Conservation (phyloP, 92 coral and sea anemone species). For the Palythoa grandis region DNA sequence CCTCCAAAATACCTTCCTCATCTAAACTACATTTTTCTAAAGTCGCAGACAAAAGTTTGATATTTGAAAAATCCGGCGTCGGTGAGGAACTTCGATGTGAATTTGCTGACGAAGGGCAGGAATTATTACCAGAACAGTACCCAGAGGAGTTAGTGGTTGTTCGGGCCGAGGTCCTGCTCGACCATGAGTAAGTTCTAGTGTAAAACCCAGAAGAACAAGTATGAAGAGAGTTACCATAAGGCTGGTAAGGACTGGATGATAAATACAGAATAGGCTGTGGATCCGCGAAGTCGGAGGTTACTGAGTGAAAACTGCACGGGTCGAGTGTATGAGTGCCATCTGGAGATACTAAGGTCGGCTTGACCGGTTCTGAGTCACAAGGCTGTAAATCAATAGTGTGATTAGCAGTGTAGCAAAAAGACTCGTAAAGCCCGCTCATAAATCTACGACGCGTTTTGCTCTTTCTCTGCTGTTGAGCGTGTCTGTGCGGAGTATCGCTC, state of each 20-base stretch:
- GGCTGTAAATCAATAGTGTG: slow-evolving; percentile 78
- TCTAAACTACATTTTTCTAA: slow-evolving; percentile 72
- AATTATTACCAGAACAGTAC: slow-evolving; percentile 88
- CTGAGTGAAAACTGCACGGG: slow-evolving; percentile 30
- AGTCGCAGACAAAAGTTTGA: slow-evolving; percentile 73
- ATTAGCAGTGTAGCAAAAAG: slow-evolving; percentile 76
- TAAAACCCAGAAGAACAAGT: slow-evolving; percentile 54
- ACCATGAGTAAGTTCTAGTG: slow-evolving; percentile 72
- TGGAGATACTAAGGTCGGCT: slow-evolving; percentile 2
- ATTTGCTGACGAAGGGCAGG: slow-evolving; percentile 96
- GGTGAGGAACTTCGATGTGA: slow-evolving; percentile 96
- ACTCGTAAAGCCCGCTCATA: slow-evolving; percentile 83
- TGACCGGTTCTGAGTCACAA: slow-evolving; percentile 41
- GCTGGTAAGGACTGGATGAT: slow-evolving; percentile 40
- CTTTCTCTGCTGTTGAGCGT: slow-evolving; percentile 53
- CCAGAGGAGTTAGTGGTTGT: slow-evolving; percentile 88
- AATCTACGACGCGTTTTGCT: slow-evolving; percentile 78
- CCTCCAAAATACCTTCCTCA: slow-evolving; percentile 66
- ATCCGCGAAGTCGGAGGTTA: slow-evolving; percentile 11
- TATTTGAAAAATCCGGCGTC: slow-evolving; percentile 90
- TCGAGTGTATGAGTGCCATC: background rate
- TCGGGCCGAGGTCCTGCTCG: slow-evolving; percentile 72
- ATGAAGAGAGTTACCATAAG: slow-evolving; percentile 21
- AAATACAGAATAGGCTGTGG: slow-evolving; percentile 29
- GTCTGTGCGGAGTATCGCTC: slow-evolving; percentile 48